Conservation (phyloP, 2,113 vertebrate species). For the Silurus asotus region DNA sequence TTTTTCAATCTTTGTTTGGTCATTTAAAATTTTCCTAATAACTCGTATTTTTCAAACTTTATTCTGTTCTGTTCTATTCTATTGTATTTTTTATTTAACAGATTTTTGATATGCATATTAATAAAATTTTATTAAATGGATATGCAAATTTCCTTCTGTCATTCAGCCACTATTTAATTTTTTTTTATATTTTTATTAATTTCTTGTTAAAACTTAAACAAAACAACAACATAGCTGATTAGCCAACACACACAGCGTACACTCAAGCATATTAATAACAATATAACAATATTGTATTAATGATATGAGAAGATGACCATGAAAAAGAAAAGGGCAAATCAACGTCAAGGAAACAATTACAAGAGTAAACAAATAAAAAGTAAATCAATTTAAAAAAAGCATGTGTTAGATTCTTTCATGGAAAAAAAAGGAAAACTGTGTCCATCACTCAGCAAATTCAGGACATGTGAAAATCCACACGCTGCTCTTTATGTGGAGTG, state of each 20-base stretch:
- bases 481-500: slow-evolving; percentile 63
- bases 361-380: no score
- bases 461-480: not conserved
- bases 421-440: not conserved
- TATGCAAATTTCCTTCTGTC: not conserved
- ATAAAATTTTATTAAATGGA: not conserved
- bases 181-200: no score
- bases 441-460: not conserved
- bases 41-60: not conserved
- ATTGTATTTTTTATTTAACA: not conserved
- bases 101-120: not conserved
- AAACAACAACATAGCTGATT: no score
- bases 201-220: no score
- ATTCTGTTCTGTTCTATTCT: slow-evolving; percentile 1
- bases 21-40: no score
- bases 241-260: no score
- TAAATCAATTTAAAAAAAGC: not conserved
- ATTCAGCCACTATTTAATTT: not conserved
- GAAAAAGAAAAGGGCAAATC: no score
- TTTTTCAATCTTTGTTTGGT: no score
- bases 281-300: no score
- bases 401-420: not conserved
- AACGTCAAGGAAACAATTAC: no score
- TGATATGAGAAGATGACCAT: no score
- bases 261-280: no score